Conservation (phyloP, 1,140 invertebrate genomes). For the Gonatopus flavifemur region DNA sequence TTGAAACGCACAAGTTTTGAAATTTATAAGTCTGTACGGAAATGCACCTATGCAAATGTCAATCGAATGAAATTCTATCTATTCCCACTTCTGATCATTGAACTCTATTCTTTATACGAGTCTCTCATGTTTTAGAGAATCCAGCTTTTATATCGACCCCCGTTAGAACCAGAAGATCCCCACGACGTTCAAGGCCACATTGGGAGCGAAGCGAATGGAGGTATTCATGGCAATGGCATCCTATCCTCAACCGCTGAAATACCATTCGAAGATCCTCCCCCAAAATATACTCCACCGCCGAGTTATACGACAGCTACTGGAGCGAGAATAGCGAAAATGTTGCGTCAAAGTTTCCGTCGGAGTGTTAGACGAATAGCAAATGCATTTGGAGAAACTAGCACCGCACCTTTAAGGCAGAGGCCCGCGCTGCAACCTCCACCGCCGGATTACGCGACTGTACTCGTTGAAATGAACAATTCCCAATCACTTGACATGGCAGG, state of each 20-base stretch:
- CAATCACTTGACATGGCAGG: conserved; percentile 28
- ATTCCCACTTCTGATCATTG: background rate
- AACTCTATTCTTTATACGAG: no score
- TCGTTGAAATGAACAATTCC: conserved; percentile 62
- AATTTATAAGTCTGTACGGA: no score
- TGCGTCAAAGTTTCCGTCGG: conserved; percentile 77
- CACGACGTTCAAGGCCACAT: conserved; percentile 36
- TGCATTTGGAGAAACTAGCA: conserved; percentile 53
- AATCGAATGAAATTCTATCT: background rate
- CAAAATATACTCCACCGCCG: conserved; percentile 90
- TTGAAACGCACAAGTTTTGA: no score
- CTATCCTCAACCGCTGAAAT: conserved; percentile 44
- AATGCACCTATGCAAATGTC: no score
- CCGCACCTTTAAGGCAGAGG: conserved; percentile 28
- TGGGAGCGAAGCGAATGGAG: conserved; percentile 30
- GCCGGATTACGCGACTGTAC: conserved; percentile 66
- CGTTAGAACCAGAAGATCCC: conserved; percentile 56
- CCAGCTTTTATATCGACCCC: conserved; percentile 71
- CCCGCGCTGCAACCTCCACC: conserved; percentile 59
- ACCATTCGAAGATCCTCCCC: conserved; percentile 77
- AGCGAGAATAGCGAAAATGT: conserved; percentile 74
- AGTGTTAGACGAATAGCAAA: conserved; percentile 72
- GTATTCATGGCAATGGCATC: conserved; percentile 46
- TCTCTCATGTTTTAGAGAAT: conserved; percentile 76
- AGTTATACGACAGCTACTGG: conserved; percentile 90